Evolutionary conservation across 2,113 vertebrate species (phyloP).

Genomic region (Naja naja): DNA sequence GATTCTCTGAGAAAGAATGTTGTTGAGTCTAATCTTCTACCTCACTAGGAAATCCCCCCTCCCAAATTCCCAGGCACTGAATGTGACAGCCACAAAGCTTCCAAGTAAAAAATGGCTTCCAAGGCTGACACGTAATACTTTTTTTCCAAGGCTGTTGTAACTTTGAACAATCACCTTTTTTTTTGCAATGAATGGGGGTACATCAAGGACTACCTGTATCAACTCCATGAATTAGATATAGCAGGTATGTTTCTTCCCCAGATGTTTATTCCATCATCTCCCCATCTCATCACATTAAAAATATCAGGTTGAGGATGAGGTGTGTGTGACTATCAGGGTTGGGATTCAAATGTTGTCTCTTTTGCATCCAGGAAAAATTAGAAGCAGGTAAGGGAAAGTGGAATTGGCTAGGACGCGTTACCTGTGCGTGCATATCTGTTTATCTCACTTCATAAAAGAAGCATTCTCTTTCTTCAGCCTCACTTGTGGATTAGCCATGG

Average conservation of each 20-base stretch:
- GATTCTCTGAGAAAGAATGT: no score
- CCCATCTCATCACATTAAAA: background rate
- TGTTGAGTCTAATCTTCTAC: no score
- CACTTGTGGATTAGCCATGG: background rate
- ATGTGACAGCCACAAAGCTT: no score
- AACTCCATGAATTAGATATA: background rate
- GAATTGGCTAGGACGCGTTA: background rate
- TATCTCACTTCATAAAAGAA: background rate
- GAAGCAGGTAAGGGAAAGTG: background rate
- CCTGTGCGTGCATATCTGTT: background rate
- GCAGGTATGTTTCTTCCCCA: background rate
- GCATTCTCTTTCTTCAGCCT: background rate
- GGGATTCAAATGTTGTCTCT: background rate
- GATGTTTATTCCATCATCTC: background rate
- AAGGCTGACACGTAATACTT: background rate
- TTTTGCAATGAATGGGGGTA: background rate
- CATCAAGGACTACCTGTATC: background rate
- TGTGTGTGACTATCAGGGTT: background rate
- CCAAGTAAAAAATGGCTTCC: no score
- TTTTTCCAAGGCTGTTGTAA: background rate
- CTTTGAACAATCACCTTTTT: background rate
- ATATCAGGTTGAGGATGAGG: background rate
- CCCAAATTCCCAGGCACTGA: no score
- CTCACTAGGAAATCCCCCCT: no score
- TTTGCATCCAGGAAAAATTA: background rate